phyloP scores from a whole-genome alignment of 2,113 vertebrate species.

The Clupea harengus region DNA sequence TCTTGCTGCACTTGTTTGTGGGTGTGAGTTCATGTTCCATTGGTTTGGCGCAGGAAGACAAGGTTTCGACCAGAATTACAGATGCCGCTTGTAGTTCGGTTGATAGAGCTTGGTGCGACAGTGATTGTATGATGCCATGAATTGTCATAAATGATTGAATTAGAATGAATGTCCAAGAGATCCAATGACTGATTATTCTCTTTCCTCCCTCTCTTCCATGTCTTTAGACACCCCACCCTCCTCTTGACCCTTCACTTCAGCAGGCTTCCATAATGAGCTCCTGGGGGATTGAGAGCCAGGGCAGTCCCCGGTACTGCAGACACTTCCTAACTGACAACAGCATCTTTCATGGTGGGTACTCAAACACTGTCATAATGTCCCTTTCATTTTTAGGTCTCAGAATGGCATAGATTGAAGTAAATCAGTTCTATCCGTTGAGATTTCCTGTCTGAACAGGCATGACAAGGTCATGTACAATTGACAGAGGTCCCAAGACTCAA shows the following conservation, averaged over 20 bases:
- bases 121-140: neutral
- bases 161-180: neutral
- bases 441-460: neutral
- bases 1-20: neutral
- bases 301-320: conserved; percentile 81
- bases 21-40: conserved; percentile 2
- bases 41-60: neutral
- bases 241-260: neutral
- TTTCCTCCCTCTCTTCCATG: neutral
- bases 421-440: neutral
- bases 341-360: conserved; percentile 82
- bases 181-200: neutral
- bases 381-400: neutral
- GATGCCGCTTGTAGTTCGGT: neutral
- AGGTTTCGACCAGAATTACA: neutral
- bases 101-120: neutral
- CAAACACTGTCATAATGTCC: neutral
- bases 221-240: conserved; percentile 22
- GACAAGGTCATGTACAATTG: too few species aligned
- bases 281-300: conserved; percentile 75
- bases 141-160: neutral
- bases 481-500: too few species aligned
- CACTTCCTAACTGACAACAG: conserved; percentile 94
- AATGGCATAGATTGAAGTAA: neutral
- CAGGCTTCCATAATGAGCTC: conserved; percentile 75